Evolutionary conservation across 2,113 vertebrate genomes (phyloP).

Genomic region (Malurus elegans): DNA sequence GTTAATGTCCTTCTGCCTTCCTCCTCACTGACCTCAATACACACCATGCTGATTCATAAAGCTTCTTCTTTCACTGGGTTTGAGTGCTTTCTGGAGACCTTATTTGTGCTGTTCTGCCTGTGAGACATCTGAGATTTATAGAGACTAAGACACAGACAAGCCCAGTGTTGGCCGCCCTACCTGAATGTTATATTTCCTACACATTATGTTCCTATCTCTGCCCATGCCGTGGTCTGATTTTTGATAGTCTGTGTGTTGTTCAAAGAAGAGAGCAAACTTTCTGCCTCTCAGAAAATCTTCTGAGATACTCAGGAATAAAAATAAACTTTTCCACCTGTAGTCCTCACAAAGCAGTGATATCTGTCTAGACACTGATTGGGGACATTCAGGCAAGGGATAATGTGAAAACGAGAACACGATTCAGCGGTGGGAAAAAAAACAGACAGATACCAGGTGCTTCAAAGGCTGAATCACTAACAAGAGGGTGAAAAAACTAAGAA

Average conservation of each 20-base stretch:
- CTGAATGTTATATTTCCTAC: background rate
- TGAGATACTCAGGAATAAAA: background rate
- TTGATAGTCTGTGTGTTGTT: background rate
- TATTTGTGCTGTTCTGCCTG: background rate
- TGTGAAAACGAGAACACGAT: background rate
- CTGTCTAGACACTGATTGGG: background rate
- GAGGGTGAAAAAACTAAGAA: background rate
- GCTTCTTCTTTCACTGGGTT: background rate
- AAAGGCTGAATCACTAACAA: slow-evolving; percentile 14
- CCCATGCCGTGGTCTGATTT: background rate
- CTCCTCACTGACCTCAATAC: background rate
- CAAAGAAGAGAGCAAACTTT: background rate
- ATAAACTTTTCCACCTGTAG: background rate
- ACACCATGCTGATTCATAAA: background rate
- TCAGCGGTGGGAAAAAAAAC: background rate
- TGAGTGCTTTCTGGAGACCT: slow-evolving; percentile 2
- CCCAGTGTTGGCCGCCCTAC: background rate
- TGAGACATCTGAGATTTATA: background rate
- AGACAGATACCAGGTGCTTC: slow-evolving; percentile 10
- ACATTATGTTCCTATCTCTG: background rate
- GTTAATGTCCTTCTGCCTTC: slow-evolving; percentile 19
- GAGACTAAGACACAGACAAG: background rate
- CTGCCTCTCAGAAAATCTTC: background rate
- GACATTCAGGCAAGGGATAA: slow-evolving; percentile 6
- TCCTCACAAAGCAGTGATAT: background rate